Base-by-base conservation (phyloP, 1,140 invertebrate genomes). In the Marisa cornuarietis region DNA sequence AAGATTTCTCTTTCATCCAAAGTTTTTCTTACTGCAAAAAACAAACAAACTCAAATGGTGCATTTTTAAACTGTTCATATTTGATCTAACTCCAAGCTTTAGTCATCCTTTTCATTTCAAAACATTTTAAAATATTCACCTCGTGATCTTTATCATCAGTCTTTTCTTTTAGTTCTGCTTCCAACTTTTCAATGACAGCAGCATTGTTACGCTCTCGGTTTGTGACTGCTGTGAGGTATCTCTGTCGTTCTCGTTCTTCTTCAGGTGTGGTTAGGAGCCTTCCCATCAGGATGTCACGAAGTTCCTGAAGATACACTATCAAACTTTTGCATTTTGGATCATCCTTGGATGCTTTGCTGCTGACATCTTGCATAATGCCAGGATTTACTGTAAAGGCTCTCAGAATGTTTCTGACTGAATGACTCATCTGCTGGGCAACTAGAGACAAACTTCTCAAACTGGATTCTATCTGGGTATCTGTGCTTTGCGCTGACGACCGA, bases 121-220 rank as follows among this genome's bases (percentile, higher is more conserved):
- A 52, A 24, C 0, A 71, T 63, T 51, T 13, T 0, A 51, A 72
- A 65, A 51, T 14, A 81, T 68, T 54, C 85, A 90, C 89, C 81
- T 90, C 89, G 79, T 88, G 87, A 76, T 91, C 88, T 82, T 89
- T 90, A 77, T 89, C 89, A 49, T 86, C 88, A 66, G 86, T 83
- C 26, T 88, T 89, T 66, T 84, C 85, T 58, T 87, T 84, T 31
- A 91, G 80, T 72, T 91, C 88, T 52, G 81, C 81, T 79, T 90
- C 89, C 22, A 90, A 78, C 75, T 90, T 89, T 26, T 85, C 86
- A 81, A 91, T 91, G 24, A 90, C 81, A 26, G 79, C 81, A 71
- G 85, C 85, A 84, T 90, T 90, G 16, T 89, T 83, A 71, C 86
- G 81, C 66, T 90, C 88, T 75, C 86, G 79, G 65, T 86, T 82